These are phyloP conservation scores for Rattus norvegicus DNA, from an alignment of 2,113 vertebrate species.

Conservation along the genomic window GRCr8 NC_086020.1:226746501-226747000, in stretches of 20 bases:
- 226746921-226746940: background rate
- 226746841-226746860: constrained; percentile 26
- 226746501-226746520: background rate
- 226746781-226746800: background rate
- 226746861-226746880: too few relatives aligned
- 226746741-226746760: background rate
- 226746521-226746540: background rate
- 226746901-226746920: background rate
- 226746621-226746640: background rate
- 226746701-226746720: background rate
- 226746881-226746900: background rate
- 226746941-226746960: background rate
- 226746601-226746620: background rate
- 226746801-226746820: background rate
- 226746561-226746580: background rate
- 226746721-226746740: background rate
- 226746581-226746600: background rate
- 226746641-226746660: background rate
- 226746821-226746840: background rate
- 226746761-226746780: background rate
- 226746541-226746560: background rate
- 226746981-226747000: background rate
- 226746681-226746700: background rate
- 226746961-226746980: background rate
- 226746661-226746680: background rate